These are phyloP conservation scores for Toxotes chatareus DNA, from an alignment of 2,113 vertebrate species.

Conservation along the genomic window DNA sequence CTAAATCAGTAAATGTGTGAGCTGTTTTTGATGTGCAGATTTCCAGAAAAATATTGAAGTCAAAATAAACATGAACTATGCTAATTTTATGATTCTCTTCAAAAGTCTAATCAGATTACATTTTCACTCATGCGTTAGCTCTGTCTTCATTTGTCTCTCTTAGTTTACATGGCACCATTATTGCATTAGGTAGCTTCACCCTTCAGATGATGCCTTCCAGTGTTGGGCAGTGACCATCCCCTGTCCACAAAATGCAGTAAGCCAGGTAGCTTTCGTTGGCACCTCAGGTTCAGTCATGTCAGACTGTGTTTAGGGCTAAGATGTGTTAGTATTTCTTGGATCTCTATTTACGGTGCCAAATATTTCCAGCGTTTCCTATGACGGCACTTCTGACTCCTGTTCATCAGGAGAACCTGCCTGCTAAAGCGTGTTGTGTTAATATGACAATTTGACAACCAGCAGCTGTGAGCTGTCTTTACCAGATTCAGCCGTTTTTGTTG, in stretches of 20 bases:
- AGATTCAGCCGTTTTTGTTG: not conserved
- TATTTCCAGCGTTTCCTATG: not conserved
- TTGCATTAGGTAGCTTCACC: not conserved
- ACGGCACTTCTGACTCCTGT: not conserved
- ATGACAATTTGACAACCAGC: not conserved
- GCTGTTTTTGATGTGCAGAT: not conserved
- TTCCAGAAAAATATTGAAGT: not conserved
- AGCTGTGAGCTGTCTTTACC: not conserved
- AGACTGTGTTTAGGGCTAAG: not conserved
- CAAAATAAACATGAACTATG: not conserved
- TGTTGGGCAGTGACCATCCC: not conserved
- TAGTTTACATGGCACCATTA: not conserved
- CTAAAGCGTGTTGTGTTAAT: not conserved
- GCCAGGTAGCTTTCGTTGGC: not conserved
- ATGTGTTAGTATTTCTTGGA: not conserved
- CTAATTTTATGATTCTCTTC: not conserved
- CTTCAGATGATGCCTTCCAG: not conserved
- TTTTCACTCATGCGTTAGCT: not conserved
- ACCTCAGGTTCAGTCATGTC: slow-evolving; percentile 1
- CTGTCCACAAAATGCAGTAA: not conserved
- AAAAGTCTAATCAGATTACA: not conserved
- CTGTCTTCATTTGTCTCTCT: no score
- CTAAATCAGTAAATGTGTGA: no score
- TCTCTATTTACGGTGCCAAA: not conserved
- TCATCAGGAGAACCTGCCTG: not conserved